phyloP scores from a whole-genome alignment of 1,140 invertebrate genomes.

The Microplitis mediator region DNA sequence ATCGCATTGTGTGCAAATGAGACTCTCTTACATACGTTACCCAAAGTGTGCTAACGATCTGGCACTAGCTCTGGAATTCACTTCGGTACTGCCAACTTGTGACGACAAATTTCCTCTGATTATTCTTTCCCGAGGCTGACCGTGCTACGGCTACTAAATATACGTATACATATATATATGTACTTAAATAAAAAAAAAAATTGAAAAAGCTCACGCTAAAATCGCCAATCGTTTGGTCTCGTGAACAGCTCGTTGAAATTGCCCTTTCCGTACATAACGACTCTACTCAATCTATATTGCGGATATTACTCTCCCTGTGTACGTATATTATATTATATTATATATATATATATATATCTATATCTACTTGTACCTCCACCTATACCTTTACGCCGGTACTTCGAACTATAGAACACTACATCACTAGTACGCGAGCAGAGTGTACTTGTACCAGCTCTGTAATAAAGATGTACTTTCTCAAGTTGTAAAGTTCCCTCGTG shows the following conservation, averaged over 20 bases:
- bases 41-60: constrained; percentile 14
- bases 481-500: constrained; percentile 1
- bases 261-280: constrained; percentile 7
- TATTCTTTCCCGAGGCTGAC: constrained; percentile 8
- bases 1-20: constrained; percentile 1
- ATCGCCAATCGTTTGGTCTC: neutral
- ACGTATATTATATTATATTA: neutral
- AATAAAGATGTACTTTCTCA: neutral
- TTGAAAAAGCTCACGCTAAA: neutral
- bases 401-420: too few relatives aligned
- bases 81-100: neutral
- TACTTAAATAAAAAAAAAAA: neutral
- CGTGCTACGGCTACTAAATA: neutral
- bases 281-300: neutral
- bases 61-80: constrained; percentile 20
- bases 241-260: constrained; percentile 16
- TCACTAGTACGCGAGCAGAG: too few relatives aligned
- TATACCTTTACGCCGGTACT: too few relatives aligned
- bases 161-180: neutral
- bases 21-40: neutral
- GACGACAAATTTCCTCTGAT: constrained; percentile 22
- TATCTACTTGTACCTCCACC: neutral
- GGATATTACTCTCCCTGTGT: neutral
- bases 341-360: neutral
- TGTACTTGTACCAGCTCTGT: too few relatives aligned